phyloP scores from a whole-genome alignment of 2,888 invertebrate genomes.

The Nomada fabriciana region DNA sequence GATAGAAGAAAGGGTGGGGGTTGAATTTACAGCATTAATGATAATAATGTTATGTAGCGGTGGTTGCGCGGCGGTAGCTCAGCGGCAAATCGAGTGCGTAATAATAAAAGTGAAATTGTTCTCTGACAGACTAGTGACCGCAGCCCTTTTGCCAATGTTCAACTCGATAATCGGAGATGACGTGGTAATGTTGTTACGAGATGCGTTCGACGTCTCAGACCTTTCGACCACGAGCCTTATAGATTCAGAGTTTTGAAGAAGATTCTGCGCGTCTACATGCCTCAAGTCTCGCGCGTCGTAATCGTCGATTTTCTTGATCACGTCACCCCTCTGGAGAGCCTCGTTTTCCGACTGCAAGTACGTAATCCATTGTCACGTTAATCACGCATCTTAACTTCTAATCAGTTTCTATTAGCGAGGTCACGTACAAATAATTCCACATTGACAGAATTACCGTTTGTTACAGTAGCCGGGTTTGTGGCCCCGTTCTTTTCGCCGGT shows the following conservation, averaged over 20 bases:
- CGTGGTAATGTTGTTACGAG: conserved; percentile 72
- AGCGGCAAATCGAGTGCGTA: conserved; percentile 50
- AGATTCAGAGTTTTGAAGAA: conserved; percentile 93
- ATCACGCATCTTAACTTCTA: not conserved
- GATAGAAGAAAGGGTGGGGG: not conserved
- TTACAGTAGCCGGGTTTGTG: not conserved
- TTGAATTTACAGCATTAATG: conserved; percentile 33
- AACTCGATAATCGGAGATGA: conserved; percentile 75
- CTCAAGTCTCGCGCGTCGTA: conserved; percentile 94
- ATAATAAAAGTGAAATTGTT: conserved; percentile 64
- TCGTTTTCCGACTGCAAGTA: conserved; percentile 91
- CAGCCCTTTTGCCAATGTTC: conserved; percentile 77
- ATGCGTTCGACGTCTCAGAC: conserved; percentile 83
- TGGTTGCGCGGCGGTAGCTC: conserved; percentile 27
- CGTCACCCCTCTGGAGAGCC: conserved; percentile 94
- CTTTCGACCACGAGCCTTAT: conserved; percentile 93
- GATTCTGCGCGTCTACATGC: conserved; percentile 95
- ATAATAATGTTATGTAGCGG: conserved; percentile 35
- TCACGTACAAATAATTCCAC: not conserved
- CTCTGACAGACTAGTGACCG: conserved; percentile 81
- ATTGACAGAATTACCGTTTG: not conserved
- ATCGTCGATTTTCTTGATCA: conserved; percentile 95
- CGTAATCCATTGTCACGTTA: conserved; percentile 18
- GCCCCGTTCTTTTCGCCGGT: too few relatives aligned
- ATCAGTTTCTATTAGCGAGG: not conserved